Base-by-base conservation (phyloP, 1,140 invertebrate genomes). In the Holotrichia oblita region DNA sequence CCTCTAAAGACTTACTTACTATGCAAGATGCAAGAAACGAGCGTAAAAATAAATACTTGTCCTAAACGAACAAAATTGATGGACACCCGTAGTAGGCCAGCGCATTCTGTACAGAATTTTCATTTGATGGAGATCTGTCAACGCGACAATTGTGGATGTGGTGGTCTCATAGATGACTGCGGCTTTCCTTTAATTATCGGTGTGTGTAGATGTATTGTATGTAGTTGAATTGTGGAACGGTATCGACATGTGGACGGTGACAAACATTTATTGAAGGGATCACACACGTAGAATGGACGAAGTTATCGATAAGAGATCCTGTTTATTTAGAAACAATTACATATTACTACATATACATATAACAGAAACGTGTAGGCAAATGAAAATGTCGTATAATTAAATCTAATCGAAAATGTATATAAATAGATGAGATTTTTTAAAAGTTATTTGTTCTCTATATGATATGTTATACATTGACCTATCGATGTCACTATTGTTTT, bases 191-290 rank as follows among this genome's bases (percentile, higher is more conserved):
- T 4, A 12, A 9, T 61, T 12, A 61, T 27, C 61, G 17, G 20
- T 22, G 17, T 64, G 17, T 10, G 9, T 64, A 27, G 61, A 64
- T 64, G 61, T n/a, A n/a, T n/a, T n/a, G n/a, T n/a, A n/a, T n/a
- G n/a, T 22, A 17, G 17, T 64, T 22, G 12, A 20, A 64, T 64
- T 64, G 17, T 22, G 22, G n/a, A 6, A 12, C 4, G 17, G n/a
- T n/a, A n/a, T n/a, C 3, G 61, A 12, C 17, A 64, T 64, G 17
- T 64, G 61, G 61, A 24, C 17, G 61, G 22, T 64, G 61, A 64
- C 17, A 64, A 64, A 22, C n/a, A 64, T 64, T 64, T 64, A 64
- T 64, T 17, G 61, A 64, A 64, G 6, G 17, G 10, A 24, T 17
- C 20, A n/a, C 55, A 61, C 20, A 61, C 55, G 20, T 17, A 61